Conservation (phyloP, 2,888 invertebrate species). For the Eilema sororculum region DNA sequence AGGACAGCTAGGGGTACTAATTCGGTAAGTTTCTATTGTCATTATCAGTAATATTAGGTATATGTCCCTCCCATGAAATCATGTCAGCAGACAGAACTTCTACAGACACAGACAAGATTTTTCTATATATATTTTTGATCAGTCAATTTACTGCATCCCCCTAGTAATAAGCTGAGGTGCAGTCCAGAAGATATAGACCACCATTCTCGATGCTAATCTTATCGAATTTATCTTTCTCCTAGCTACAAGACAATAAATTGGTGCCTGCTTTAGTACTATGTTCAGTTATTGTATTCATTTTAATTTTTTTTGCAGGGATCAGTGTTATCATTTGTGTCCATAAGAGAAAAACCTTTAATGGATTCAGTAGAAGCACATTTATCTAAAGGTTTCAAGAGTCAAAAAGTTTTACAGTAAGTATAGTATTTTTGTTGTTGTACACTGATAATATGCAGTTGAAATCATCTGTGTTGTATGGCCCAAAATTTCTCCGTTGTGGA, state of each 20-base stretch:
- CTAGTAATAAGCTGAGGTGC: too few species aligned
- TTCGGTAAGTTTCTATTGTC: constrained; percentile 79
- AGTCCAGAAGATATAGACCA: too few species aligned
- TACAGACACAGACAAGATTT: too few species aligned
- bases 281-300: not conserved
- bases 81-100: too few species aligned
- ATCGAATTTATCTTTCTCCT: not conserved
- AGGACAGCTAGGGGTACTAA: constrained; percentile 95
- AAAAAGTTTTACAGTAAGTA: constrained; percentile 89
- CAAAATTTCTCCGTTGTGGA: not conserved
- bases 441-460: not conserved
- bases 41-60: not conserved
- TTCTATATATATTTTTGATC: too few species aligned
- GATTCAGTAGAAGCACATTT: constrained; percentile 92
- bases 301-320: constrained; percentile 88
- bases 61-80: not conserved
- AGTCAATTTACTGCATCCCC: too few species aligned
- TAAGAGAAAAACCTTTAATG: constrained; percentile 91
- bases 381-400: constrained; percentile 88
- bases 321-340: constrained; percentile 95
- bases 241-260: not conserved
- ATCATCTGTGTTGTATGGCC: not conserved
- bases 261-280: not conserved
- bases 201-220: too few species aligned
- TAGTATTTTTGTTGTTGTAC: not conserved